Evolutionary conservation across 2,113 vertebrate species (phyloP).

Genomic region (Dendrocopos noguchii): DNA sequence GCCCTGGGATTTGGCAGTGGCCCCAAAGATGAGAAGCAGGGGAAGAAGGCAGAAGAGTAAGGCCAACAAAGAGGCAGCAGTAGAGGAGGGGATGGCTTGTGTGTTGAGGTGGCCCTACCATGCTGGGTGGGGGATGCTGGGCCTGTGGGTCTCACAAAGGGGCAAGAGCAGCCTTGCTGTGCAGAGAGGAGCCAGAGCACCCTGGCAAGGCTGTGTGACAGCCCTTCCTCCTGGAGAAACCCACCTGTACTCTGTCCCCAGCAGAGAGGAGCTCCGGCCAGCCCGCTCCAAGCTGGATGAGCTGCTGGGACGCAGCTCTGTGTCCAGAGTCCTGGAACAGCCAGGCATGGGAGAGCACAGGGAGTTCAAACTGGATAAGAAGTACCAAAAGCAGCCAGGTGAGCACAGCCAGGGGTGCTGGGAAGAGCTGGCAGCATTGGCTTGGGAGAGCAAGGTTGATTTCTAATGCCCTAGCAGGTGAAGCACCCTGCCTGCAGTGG

Average conservation of each 20-base stretch:
- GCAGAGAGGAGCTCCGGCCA: slow-evolving; percentile 75
- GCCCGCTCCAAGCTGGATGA: slow-evolving; percentile 84
- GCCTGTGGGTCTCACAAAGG: not conserved
- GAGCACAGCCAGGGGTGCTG: not conserved
- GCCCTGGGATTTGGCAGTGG: slow-evolving; percentile 80
- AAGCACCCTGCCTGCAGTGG: not conserved
- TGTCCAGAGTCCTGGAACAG: slow-evolving; percentile 72
- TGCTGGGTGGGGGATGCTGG: not conserved
- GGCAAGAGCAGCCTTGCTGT: not conserved
- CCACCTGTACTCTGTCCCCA: not conserved
- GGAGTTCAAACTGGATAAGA: slow-evolving; percentile 69
- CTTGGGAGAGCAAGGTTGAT: fast-evolving
- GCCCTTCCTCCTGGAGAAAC: not conserved
- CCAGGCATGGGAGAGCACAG: slow-evolving; percentile 71
- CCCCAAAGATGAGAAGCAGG: slow-evolving; percentile 50
- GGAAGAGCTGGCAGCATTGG: not conserved
- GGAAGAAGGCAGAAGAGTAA: slow-evolving; percentile 56
- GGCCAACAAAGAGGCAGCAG: not conserved
- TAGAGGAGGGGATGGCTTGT: not conserved
- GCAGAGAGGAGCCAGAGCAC: not conserved
- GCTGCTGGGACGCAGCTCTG: slow-evolving; percentile 80
- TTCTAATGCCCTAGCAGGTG: not conserved
- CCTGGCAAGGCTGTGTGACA: not conserved
- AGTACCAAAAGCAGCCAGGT: slow-evolving; percentile 65
- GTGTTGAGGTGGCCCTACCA: fast-evolving